phyloP scores from a whole-genome alignment of 1,140 invertebrate genomes.

The Drosophila truncata region DNA sequence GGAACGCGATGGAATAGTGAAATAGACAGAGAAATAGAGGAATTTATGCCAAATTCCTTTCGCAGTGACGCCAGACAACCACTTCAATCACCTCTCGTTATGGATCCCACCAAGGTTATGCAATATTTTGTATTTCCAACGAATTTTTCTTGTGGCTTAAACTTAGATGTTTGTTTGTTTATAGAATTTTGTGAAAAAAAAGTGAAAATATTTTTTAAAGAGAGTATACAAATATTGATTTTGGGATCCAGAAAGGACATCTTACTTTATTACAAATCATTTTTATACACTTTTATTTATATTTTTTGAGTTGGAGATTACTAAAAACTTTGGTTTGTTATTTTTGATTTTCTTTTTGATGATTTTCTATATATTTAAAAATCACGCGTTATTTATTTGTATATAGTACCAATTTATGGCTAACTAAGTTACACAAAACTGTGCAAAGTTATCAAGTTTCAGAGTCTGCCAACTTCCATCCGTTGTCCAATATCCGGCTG shows the following conservation, averaged over 20 bases:
- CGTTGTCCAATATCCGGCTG: slow-evolving; percentile 6
- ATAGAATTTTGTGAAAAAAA: background rate
- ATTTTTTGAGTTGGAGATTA: background rate
- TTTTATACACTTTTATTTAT: background rate
- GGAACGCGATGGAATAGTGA: slow-evolving; percentile 21
- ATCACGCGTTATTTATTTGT: background rate
- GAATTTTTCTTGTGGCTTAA: background rate
- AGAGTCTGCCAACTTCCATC: background rate
- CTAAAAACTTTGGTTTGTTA: background rate
- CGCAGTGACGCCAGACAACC: slow-evolving; percentile 29
- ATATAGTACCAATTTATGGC: background rate
- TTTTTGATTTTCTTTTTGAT: background rate
- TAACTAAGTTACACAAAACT: slow-evolving; percentile 1
- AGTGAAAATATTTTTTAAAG: background rate
- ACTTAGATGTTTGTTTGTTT: background rate
- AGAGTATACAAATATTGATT: background rate
- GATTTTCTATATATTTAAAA: background rate
- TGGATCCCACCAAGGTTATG: slow-evolving; percentile 27
- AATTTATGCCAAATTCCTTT: slow-evolving; percentile 54
- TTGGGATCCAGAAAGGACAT: background rate
- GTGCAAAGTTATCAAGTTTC: background rate
- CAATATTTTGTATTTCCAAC: slow-evolving; percentile 25
- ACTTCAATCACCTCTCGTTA: slow-evolving; percentile 34
- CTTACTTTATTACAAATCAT: background rate
- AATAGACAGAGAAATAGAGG: slow-evolving; percentile 17